phyloP scores from a whole-genome alignment of 2,888 invertebrate species.

The Xestia ashworthii region DNA sequence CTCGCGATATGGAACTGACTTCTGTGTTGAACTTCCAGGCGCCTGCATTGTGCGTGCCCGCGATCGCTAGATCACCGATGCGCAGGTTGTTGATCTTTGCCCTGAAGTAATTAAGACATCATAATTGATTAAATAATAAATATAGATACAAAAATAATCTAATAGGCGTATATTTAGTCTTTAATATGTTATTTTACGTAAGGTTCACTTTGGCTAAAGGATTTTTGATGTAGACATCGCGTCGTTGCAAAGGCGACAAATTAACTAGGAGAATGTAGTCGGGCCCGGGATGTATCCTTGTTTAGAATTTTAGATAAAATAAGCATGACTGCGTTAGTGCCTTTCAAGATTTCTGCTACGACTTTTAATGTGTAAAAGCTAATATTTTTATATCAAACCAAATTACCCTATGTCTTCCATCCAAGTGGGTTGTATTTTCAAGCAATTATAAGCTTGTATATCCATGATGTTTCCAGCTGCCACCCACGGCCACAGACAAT shows the following conservation, averaged over 20 bases:
- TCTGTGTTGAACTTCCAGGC: constrained; percentile 89
- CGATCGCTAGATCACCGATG: constrained; percentile 86
- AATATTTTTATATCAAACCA: neutral
- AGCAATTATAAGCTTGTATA: constrained; percentile 92
- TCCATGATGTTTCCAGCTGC: constrained; percentile 91
- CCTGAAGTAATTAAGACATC: constrained; percentile 69
- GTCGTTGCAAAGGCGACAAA: constrained; percentile 11
- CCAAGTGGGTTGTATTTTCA: constrained; percentile 96
- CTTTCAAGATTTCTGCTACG: neutral
- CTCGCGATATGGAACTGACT: constrained; percentile 81
- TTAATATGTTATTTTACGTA: constrained; percentile 4
- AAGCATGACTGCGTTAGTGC: neutral
- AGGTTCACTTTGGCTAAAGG: neutral
- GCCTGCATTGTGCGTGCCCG: constrained; percentile 91
- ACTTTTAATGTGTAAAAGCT: neutral
- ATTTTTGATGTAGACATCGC: neutral
- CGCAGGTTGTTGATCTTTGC: constrained; percentile 82
- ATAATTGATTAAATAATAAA: constrained; percentile 6
- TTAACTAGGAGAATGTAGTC: neutral
- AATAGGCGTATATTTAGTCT: too few species aligned
- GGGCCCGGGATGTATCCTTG: neutral
- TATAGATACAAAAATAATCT: too few species aligned
- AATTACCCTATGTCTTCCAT: constrained; percentile 92
- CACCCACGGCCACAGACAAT: constrained; percentile 93
- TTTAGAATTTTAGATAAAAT: constrained; percentile 9